Conservation (phyloP, 30 jellyfish, hydroid and myxozoan genomes). For the Euphysa ruthae region DNA sequence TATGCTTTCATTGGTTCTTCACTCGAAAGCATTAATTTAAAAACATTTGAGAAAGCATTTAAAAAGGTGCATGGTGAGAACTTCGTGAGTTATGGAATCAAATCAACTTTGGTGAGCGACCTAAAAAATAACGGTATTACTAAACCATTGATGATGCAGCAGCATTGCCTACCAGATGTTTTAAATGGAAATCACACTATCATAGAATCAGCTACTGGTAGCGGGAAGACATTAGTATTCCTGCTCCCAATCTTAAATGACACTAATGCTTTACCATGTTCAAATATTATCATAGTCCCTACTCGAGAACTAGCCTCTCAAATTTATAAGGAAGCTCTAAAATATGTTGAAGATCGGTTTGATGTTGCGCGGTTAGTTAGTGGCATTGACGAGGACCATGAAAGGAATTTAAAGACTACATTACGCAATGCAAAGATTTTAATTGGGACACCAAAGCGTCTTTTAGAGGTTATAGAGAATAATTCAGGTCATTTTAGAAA, state of each 20-base stretch:
- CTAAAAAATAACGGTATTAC: slow-evolving; percentile 24
- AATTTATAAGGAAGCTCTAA: slow-evolving; percentile 41
- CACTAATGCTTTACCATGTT: slow-evolving; percentile 35
- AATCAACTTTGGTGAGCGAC: neutral
- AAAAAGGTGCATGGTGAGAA: neutral
- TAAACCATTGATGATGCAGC: slow-evolving; percentile 52
- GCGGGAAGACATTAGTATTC: slow-evolving; percentile 81
- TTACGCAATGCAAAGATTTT: slow-evolving; percentile 37
- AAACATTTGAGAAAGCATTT: neutral
- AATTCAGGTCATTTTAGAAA: slow-evolving; percentile 55
- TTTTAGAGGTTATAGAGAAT: slow-evolving; percentile 38
- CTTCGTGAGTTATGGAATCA: neutral
- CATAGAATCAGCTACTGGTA: slow-evolving; percentile 83
- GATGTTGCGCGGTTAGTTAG: slow-evolving; percentile 20
- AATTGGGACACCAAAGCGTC: slow-evolving; percentile 74
- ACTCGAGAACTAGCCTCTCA: slow-evolving; percentile 93
- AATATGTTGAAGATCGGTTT: slow-evolving; percentile 7
- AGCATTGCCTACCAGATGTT: slow-evolving; percentile 40
- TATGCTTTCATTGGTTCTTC: neutral
- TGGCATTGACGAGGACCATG: slow-evolving; percentile 51
- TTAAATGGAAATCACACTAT: slow-evolving; percentile 28
- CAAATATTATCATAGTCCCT: slow-evolving; percentile 70
- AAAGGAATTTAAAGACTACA: slow-evolving; percentile 16
- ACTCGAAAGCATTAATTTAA: neutral
- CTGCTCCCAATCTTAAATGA: slow-evolving; percentile 68